Evolutionary conservation across 1,140 invertebrate species (phyloP).

Genomic region (Zaprionus ornatus): DNA sequence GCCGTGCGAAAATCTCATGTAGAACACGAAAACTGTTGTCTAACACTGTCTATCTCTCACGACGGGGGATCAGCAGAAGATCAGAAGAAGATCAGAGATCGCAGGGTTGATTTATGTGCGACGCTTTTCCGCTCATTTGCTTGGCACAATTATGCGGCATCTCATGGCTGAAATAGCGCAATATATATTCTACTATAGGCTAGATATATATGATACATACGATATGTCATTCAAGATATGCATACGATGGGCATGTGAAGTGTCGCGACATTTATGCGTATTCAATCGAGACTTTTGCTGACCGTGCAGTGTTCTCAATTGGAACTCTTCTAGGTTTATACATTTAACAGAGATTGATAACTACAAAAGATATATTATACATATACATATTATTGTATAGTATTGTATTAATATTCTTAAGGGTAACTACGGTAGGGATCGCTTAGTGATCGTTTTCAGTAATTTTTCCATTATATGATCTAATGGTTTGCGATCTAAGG

Average conservation of each 20-base stretch:
- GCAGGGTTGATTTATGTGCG: conserved; percentile 54
- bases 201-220: not conserved
- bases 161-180: conserved; percentile 9
- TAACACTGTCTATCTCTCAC: not conserved
- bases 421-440: too few relatives aligned
- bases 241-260: not conserved
- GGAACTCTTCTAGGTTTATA: too few relatives aligned
- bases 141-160: conserved; percentile 1
- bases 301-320: too few relatives aligned
- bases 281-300: too few relatives aligned
- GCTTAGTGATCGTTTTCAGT: too few relatives aligned
- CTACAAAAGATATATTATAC: too few relatives aligned
- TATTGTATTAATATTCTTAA: too few relatives aligned
- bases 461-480: too few relatives aligned
- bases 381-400: too few relatives aligned
- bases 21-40: conserved; percentile 21
- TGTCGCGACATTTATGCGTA: too few relatives aligned
- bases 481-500: too few relatives aligned
- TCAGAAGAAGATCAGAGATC: not conserved
- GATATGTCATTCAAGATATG: not conserved
- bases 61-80: not conserved
- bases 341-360: too few relatives aligned
- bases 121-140: conserved; percentile 56
- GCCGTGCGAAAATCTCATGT: not conserved
- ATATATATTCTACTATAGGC: not conserved